Evolutionary conservation across 2,888 invertebrate genomes (phyloP), one percentile per base, ranked within the genome.

Genomic region (Fragum sueziense): DNA sequence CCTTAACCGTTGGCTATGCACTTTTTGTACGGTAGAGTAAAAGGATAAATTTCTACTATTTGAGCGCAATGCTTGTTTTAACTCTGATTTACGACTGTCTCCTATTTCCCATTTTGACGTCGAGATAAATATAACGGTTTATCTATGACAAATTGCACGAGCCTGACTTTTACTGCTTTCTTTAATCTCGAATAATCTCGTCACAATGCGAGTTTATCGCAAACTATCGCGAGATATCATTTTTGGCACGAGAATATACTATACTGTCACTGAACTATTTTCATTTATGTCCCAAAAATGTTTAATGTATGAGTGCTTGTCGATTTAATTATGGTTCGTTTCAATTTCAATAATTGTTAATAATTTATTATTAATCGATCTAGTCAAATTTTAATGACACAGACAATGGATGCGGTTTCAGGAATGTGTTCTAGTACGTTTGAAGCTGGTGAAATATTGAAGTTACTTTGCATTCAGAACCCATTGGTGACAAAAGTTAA

Each of bases 201-300:
- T 61, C 65, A 70, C 74, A 59, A 69, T 57, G 54, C 59, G 76
- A 74, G 82, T 76, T 82, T 82, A 82, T 82, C 82, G 70, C 76
- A 74, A 69, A 73, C 74, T 79, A 74, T 76, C 82, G 69, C 76
- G 79, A 74, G 74, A 79, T 79, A 74, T 76, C 82, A 41, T 72
- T 67, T 65, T 33, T 82, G 82, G 67, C 82, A 82, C 82, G 82
- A 71, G 79, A 77, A 82, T 76, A 82, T 82, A 82, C 74, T 79
- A 82, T 76, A 69, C 59, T 77, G 82, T 79, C 78, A 78, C 76
- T 67, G 25, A 54, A 54, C 2, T 70, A 70, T 70, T 61, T 61
- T 61, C 33, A 3, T 61, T 31, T n/a, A 9, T 20, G 14, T 14
- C 47, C 14, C 47, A 47, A n/a, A n/a, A n/a, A n/a, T n/a, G n/a